phyloP scores from a whole-genome alignment of 1,140 invertebrate species.

The Bombus breviceps region DNA sequence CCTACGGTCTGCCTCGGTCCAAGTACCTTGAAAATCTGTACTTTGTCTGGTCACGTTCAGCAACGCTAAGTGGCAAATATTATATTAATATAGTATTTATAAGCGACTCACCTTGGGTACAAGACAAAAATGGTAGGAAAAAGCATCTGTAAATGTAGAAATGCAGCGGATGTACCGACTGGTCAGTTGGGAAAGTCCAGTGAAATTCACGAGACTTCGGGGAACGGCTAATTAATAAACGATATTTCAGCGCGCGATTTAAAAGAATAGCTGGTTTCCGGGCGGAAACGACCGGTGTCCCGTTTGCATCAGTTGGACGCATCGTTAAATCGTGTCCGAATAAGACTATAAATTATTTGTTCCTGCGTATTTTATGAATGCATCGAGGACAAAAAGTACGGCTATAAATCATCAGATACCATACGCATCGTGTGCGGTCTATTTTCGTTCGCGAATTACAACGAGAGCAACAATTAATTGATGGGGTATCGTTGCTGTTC shows the following conservation, averaged over 20 bases:
- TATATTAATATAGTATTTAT: too few relatives aligned
- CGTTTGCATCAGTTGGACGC: not conserved
- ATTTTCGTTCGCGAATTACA: too few relatives aligned
- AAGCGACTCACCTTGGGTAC: too few relatives aligned
- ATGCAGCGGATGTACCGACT: not conserved
- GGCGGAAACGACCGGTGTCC: not conserved
- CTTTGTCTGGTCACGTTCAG: rapidly evolving
- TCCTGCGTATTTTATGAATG: not conserved
- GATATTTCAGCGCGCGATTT: not conserved
- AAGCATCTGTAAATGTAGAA: not conserved
- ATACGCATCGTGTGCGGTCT: too few relatives aligned
- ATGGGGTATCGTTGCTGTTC: too few relatives aligned
- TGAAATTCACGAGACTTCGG: not conserved
- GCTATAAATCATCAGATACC: not conserved
- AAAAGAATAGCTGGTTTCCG: not conserved
- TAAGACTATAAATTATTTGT: not conserved
- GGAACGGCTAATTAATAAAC: not conserved
- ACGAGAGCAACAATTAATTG: too few relatives aligned
- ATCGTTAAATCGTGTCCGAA: not conserved
- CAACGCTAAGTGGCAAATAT: too few relatives aligned
- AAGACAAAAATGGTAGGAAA: not conserved
- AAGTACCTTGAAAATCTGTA: too few relatives aligned
- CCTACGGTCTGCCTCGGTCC: too few relatives aligned
- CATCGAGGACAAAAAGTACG: not conserved
- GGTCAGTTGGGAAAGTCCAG: too few relatives aligned